phyloP scores from a whole-genome alignment of 2,797 vertebrate species.

The Xerus rutilus region DNA sequence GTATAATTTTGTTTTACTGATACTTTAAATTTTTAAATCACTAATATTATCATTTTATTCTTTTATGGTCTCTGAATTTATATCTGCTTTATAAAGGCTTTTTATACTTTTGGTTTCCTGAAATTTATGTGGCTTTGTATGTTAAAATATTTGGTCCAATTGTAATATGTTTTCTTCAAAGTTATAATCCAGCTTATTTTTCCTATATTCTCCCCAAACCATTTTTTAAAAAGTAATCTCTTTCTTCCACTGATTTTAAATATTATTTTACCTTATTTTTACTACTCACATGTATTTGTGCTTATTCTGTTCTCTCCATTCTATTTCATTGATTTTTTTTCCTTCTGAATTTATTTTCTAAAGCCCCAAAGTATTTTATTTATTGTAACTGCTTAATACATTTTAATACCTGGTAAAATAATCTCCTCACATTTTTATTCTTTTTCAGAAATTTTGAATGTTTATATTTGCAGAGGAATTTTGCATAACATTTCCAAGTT shows the following conservation, averaged over 20 bases:
- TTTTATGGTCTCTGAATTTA: conserved; percentile 16
- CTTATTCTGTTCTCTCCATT: conserved; percentile 22
- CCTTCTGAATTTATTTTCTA: conserved; percentile 27
- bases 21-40: neutral
- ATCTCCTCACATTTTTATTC: neutral
- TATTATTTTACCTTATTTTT: conserved; percentile 24
- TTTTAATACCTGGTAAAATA: conserved; percentile 23
- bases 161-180: neutral
- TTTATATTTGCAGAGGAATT: conserved; percentile 39
- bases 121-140: neutral
- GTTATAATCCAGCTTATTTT: neutral
- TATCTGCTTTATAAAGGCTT: conserved; percentile 19
- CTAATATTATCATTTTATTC: neutral
- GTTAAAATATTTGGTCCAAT: neutral
- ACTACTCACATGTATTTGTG: neutral
- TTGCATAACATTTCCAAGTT: neutral
- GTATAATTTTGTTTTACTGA: neutral
- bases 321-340: neutral
- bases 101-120: neutral
- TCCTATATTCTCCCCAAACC: neutral
- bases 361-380: neutral
- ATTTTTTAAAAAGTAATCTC: conserved; percentile 14
- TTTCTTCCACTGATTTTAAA: conserved; percentile 32
- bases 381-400: neutral
- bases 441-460: neutral